Conservation (phyloP, 2,113 vertebrate species). For the Sinocyclocheilus rhinocerous region DNA sequence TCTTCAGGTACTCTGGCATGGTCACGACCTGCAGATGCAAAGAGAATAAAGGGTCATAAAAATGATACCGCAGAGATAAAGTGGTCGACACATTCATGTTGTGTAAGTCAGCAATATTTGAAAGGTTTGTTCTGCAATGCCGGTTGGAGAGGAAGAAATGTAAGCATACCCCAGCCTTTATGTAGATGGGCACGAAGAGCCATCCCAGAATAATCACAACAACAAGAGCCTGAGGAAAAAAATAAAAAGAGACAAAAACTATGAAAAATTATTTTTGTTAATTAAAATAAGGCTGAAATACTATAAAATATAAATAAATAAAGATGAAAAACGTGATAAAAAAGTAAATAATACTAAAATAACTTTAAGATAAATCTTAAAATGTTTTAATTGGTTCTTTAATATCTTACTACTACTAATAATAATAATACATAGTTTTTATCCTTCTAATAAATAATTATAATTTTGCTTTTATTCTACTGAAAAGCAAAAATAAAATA, state of each 20-base stretch:
- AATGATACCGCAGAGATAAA: not conserved
- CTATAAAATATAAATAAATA: too few relatives aligned
- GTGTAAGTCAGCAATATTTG: not conserved
- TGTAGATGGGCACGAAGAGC: slow-evolving; percentile 95
- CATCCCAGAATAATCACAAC: slow-evolving; percentile 88
- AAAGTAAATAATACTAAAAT: too few relatives aligned
- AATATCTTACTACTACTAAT: too few relatives aligned
- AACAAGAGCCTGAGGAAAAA: slow-evolving; percentile 82
- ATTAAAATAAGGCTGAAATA: too few relatives aligned
- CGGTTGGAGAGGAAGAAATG: not conserved
- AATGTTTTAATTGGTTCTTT: too few relatives aligned
- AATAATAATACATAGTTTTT: too few relatives aligned
- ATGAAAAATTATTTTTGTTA: not conserved
- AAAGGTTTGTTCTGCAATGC: not conserved
- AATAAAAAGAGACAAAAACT: not conserved
- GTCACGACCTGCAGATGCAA: slow-evolving; percentile 83
- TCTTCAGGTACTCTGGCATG: slow-evolving; percentile 95
- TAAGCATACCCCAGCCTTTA: slow-evolving; percentile 90
- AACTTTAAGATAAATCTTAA: too few relatives aligned
- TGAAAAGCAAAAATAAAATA: too few relatives aligned
- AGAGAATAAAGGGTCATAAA: not conserved
- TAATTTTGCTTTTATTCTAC: too few relatives aligned
- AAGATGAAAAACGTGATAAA: too few relatives aligned
- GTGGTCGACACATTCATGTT: not conserved
- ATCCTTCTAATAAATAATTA: too few relatives aligned